These are phyloP conservation scores for Trematomus loennbergii DNA, from an alignment of 2,113 vertebrate species.

Conservation along the genomic window DNA sequence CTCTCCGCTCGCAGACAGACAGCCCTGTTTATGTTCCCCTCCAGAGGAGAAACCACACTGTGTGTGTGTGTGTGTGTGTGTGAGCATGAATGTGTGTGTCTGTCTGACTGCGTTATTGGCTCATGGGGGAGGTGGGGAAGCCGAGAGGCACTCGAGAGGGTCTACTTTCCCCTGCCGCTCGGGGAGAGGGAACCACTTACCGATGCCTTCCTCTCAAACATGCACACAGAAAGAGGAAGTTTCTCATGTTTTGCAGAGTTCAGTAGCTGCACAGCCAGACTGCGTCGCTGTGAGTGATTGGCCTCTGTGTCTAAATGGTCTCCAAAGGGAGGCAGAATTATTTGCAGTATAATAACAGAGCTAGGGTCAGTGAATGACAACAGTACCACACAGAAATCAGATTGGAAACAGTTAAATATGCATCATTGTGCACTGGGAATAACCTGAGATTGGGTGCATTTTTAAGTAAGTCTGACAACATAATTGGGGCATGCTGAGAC, in stretches of 20 bases:
- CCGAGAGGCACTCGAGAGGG: slow-evolving; percentile 79
- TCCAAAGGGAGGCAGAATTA: slow-evolving; percentile 70
- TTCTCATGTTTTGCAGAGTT: slow-evolving; percentile 80
- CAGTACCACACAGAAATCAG: slow-evolving; percentile 51
- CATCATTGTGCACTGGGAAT: slow-evolving; percentile 4
- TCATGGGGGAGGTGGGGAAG: slow-evolving; percentile 76
- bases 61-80: slow-evolving; percentile 44
- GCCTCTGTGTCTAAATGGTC: slow-evolving; percentile 68
- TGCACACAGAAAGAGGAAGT: slow-evolving; percentile 78
- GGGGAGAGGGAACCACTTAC: slow-evolving; percentile 79
- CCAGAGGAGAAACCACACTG: slow-evolving; percentile 80
- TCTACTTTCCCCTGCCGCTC: slow-evolving; percentile 77
- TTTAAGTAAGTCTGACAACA: neutral
- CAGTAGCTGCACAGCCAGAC: slow-evolving; percentile 74
- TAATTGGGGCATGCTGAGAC: neutral
- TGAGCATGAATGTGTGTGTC: slow-evolving; percentile 14
- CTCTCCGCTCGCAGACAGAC: slow-evolving; percentile 82
- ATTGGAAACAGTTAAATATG: slow-evolving; percentile 35
- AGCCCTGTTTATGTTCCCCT: slow-evolving; percentile 86
- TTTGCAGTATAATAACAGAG: slow-evolving; percentile 73
- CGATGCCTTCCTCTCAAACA: slow-evolving; percentile 74
- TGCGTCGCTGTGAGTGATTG: slow-evolving; percentile 73
- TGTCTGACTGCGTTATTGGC: slow-evolving; percentile 71
- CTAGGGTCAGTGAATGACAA: slow-evolving; percentile 65
- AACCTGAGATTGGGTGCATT: neutral